Evolutionary conservation across 2,797 vertebrate genomes (phyloP).

Genomic region (Argentina silus): DNA sequence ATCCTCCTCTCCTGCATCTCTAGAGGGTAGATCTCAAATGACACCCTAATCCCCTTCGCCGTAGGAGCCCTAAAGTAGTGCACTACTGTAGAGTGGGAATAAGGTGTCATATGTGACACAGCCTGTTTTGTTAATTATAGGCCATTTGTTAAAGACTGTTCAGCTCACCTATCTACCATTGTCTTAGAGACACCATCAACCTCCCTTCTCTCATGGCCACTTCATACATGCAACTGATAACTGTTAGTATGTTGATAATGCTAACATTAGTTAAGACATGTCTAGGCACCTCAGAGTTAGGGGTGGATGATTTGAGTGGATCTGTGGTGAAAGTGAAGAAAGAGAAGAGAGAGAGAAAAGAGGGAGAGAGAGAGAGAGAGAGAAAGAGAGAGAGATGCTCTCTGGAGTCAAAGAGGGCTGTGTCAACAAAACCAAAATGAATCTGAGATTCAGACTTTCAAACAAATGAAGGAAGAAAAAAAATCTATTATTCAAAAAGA

Average conservation of each 20-base stretch:
- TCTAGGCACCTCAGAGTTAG: not conserved
- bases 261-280: not conserved
- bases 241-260: not conserved
- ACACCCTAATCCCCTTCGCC: constrained; percentile 25
- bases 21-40: constrained; percentile 20
- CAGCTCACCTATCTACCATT: constrained; percentile 16
- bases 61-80: constrained; percentile 13
- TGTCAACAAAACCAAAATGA: constrained; percentile 19
- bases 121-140: not conserved
- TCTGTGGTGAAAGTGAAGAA: not conserved
- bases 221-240: not conserved
- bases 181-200: not conserved
- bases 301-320: not conserved
- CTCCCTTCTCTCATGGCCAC: not conserved
- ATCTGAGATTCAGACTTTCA: constrained; percentile 35
- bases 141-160: constrained; percentile 38
- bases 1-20: constrained; percentile 29
- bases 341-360: constrained; percentile 12
- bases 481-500: constrained; percentile 4
- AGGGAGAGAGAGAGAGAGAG: not conserved
- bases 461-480: constrained; percentile 44
- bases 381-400: constrained; percentile 3
- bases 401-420: constrained; percentile 7
- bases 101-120: constrained; percentile 24
- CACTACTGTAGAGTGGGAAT: constrained; percentile 37